Evolutionary conservation across 1,140 invertebrate genomes (phyloP).

Genomic region (Hycleus phaleratus): DNA sequence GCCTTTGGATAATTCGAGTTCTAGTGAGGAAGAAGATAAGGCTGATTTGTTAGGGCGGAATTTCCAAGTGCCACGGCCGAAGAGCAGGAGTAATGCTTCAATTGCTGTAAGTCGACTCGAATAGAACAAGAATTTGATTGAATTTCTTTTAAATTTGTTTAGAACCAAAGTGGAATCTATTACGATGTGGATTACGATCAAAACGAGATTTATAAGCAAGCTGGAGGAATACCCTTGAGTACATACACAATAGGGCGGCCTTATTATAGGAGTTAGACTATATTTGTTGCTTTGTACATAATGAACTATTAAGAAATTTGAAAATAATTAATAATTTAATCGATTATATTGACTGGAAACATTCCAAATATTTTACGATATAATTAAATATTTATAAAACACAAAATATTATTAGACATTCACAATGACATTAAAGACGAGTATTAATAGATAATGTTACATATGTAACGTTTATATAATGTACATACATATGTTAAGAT

Average conservation of each 20-base stretch:
- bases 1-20: conserved; percentile 52
- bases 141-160: conserved; percentile 22
- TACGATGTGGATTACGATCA: conserved; percentile 81
- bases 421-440: too few species aligned
- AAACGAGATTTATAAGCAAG: conserved; percentile 50
- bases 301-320: neutral
- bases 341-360: conserved; percentile 6
- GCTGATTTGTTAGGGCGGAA: conserved; percentile 61
- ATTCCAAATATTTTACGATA: too few species aligned
- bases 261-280: conserved; percentile 35
- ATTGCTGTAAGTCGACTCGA: conserved; percentile 48
- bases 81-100: conserved; percentile 62
- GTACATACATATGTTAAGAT: too few species aligned
- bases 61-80: conserved; percentile 67
- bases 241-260: conserved; percentile 51
- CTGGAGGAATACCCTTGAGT: conserved; percentile 58
- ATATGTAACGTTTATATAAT: too few species aligned
- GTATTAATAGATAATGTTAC: too few species aligned
- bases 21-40: conserved; percentile 60
- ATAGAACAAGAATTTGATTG: neutral
- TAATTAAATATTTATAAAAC: too few species aligned
- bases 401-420: too few species aligned
- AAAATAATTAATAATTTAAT: neutral
- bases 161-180: conserved; percentile 81
- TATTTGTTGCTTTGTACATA: conserved; percentile 8